Evolutionary conservation across 2,888 invertebrate species (phyloP), one percentile per base, ranked within the genome.

Genomic region (Zootermopsis nevadensis): DNA sequence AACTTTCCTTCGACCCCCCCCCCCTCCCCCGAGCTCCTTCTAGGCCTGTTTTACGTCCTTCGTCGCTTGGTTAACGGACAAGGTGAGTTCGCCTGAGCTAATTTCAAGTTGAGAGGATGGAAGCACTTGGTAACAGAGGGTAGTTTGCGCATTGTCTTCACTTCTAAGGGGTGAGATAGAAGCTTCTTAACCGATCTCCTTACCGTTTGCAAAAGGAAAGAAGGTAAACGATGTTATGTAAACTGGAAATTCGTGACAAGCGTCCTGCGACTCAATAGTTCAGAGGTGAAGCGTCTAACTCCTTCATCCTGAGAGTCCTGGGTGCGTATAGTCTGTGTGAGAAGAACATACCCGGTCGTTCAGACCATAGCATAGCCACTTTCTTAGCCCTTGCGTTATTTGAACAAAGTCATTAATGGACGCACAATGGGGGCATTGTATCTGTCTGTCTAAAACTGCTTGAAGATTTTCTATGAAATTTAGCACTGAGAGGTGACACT

Each of bases 181-280:
- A 19, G 27, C 69, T 31, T 33, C 31, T 33, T 69, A n/a, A 1
- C 66, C 66, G 12, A 27, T 30, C 27, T 27, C 66, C 3, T 48
- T 60, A 60, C 60, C 60, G n/a, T 60, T 60, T 4, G 60, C 27
- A 60, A 69, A 69, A 4, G 33, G 69, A 33, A 69, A 33, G 69
- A 69, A 33, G 33, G 69, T 1, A 69, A 33, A 1, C 15, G 69
- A 69, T 69, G 19, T 69, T 33, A 55, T 55, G 55, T 31, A 77
- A 77, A 77, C 77, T 77, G 77, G 53, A 77, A 77, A 31, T 27
- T 77, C 77, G 53, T 77, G 77, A 77, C 77, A 33, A 22, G 69
- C 27, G 15, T 8, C 4, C 30, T 27, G 27, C 30, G 22, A 33
- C 19, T 33, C 33, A 33, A 69, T 31, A 33, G 31, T 15, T 27